Percentiles rank a stretch among this genome's conserved stretches.
Conservation (phyloP, 1,140 invertebrate species). For the Lordiphosa clarofinis region DNA sequence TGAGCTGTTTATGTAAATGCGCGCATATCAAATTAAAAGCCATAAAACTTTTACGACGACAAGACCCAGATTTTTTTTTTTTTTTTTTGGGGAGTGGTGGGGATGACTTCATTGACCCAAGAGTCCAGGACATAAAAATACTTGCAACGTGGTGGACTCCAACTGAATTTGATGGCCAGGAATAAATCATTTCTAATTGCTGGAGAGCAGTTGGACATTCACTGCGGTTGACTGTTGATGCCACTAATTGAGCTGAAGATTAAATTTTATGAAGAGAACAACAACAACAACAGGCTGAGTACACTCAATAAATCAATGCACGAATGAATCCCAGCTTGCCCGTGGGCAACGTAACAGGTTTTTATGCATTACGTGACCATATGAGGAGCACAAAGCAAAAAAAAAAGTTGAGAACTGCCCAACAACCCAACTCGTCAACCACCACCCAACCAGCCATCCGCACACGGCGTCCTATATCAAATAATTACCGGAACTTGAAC, state of each 20-base stretch:
- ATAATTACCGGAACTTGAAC: slow-evolving; percentile 74
- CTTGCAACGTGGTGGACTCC: slow-evolving; percentile 29
- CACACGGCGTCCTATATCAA: slow-evolving; percentile 63
- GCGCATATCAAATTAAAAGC: slow-evolving; percentile 69
- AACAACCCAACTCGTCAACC: slow-evolving; percentile 16
- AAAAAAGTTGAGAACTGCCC: slow-evolving; percentile 19
- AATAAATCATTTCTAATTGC: slow-evolving; percentile 74
- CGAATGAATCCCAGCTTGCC: slow-evolving; percentile 37
- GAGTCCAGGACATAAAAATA: slow-evolving; percentile 47
- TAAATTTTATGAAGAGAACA: slow-evolving; percentile 46
- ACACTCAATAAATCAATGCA: slow-evolving; percentile 48
- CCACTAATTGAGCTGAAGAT: slow-evolving; percentile 56
- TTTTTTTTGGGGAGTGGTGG: slow-evolving; percentile 11
- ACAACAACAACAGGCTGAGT: not conserved
- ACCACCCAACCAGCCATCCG: slow-evolving; percentile 8
- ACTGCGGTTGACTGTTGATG: slow-evolving; percentile 7
- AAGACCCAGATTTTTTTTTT: slow-evolving; percentile 52
- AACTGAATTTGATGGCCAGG: slow-evolving; percentile 48
- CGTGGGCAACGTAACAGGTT: slow-evolving; percentile 58
- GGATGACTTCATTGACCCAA: slow-evolving; percentile 60
- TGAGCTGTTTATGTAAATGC: slow-evolving; percentile 71
- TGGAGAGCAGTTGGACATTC: slow-evolving; percentile 6
- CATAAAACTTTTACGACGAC: slow-evolving; percentile 56
- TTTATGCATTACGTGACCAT: slow-evolving; percentile 72
- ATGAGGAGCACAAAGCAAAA: not conserved